A percentile compares a stretch with the other conserved stretches of the same genome.
Conservation (phyloP, 2,113 vertebrate genomes). For the Fregetta grallaria region DNA sequence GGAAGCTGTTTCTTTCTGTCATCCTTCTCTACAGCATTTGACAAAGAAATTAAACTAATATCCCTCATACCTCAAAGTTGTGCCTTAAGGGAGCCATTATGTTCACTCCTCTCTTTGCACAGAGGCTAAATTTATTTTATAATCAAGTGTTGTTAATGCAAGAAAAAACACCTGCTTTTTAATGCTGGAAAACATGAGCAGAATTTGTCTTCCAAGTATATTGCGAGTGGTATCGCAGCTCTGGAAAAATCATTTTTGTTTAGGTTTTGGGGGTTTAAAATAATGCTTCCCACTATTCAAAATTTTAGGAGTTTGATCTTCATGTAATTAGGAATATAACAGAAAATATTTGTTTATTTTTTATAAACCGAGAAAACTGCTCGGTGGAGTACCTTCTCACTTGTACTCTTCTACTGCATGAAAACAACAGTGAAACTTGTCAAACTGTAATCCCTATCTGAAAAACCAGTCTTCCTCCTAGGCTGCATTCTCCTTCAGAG, state of each 20-base stretch:
- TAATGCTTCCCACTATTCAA: neutral
- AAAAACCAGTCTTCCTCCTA: neutral
- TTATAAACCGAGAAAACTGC: neutral
- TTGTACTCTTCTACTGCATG: neutral
- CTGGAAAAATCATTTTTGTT: neutral
- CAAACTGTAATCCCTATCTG: neutral
- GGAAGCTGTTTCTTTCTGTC: constrained; percentile 18
- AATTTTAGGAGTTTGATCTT: neutral
- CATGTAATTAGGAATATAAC: neutral
- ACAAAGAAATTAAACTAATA: constrained; percentile 15
- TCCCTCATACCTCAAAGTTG: neutral
- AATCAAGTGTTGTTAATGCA: constrained; percentile 32
- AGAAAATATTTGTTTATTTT: neutral
- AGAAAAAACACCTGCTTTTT: constrained; percentile 1
- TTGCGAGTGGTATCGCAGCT: neutral
- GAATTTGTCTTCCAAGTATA: constrained; percentile 10
- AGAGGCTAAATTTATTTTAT: constrained; percentile 16
- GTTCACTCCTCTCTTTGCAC: neutral
- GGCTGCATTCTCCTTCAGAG: neutral
- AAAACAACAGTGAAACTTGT: neutral
- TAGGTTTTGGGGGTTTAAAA: neutral
- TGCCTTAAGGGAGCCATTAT: constrained; percentile 3
- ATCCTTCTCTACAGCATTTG: neutral
- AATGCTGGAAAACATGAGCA: neutral
- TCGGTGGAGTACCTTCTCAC: neutral